Base-by-base conservation (phyloP, 2,888 invertebrate genomes). In the Heliconius charithonia region DNA sequence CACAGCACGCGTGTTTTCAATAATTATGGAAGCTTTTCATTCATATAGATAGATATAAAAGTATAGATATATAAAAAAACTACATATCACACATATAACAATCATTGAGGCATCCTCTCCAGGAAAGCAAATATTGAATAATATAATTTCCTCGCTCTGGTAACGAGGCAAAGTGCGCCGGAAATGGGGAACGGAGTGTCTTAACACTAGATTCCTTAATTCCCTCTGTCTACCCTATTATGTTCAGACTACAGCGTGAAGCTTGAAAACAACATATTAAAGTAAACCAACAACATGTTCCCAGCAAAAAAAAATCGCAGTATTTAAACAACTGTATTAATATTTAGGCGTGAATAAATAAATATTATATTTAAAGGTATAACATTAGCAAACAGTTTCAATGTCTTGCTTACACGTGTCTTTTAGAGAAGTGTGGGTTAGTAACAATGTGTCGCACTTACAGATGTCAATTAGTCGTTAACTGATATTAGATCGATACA, bases 351-450 rank as follows among this genome's bases (percentile, higher is more conserved):
- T 22, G 29, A 51, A n/a, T 65, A 72, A 72, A 72, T 65, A 65
- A 51, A 62, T 45, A 71, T 56, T 56, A 72, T 59, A 72, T 0
- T 32, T 41, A 63, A 27, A 45, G 22, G 45, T 45, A 63, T 27
- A 74, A 72, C 37, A 62, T 63, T 65, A 63, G 13, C 62, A 77
- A 77, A 72, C 32, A 51, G 45, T 72, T 72, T 65, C 72, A 77
- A 72, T 72, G 77, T 77, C 72, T 56, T 32, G 13, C 45, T 66
- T 72, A 77, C 77, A 77, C 65, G 72, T 77, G 72, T 72, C 22
- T 22, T 6, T 19, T 0, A 9, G 51, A 45, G 27, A 41, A 6
- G 13, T 41, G 25, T 4, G 0, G 25, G 41, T 69, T 69, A 25
- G 69, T 41, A 69, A 69, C 69, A 41, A 41, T 25, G 69, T 45